Conservation (phyloP, 1,140 invertebrate genomes). For the Bombyx mandarina region DNA sequence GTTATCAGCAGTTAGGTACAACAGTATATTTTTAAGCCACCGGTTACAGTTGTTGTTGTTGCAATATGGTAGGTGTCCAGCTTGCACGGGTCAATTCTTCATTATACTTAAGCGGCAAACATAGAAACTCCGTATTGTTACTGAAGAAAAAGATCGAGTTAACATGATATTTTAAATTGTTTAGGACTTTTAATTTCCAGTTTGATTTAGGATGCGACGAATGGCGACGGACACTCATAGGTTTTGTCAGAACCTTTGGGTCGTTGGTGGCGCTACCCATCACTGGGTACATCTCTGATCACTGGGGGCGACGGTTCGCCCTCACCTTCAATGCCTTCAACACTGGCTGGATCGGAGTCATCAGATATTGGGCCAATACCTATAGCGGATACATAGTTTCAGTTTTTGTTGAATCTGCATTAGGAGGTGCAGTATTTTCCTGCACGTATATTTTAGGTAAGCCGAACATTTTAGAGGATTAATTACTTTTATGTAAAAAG, state of each 20-base stretch:
- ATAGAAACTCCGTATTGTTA: too few relatives aligned
- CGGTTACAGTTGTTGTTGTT: too few relatives aligned
- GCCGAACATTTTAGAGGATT: conserved; percentile 8
- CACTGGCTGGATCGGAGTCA: conserved; percentile 73
- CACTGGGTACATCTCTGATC: conserved; percentile 77
- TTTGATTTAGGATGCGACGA: conserved; percentile 37
- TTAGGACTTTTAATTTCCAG: conserved; percentile 15
- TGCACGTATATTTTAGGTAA: conserved; percentile 57
- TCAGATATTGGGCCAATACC: conserved; percentile 75
- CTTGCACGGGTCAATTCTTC: too few relatives aligned
- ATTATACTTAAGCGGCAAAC: too few relatives aligned
- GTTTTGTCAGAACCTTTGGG: conserved; percentile 32
- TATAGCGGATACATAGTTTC: conserved; percentile 75
- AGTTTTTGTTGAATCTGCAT: conserved; percentile 76
- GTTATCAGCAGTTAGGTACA: too few relatives aligned
- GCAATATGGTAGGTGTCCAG: too few relatives aligned
- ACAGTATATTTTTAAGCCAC: too few relatives aligned
- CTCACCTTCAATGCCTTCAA: conserved; percentile 73
- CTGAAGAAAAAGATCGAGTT: too few relatives aligned
- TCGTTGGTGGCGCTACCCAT: conserved; percentile 72
- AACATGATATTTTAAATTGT: too few relatives aligned
- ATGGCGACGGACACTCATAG: conserved; percentile 34
- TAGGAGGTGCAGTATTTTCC: conserved; percentile 55
- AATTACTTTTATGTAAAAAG: too few relatives aligned
- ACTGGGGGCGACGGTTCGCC: conserved; percentile 74